A percentile compares a stretch with the other conserved stretches of the same genome.
These are phyloP conservation scores for Leptodactylus fallax DNA, from an alignment of 2,797 vertebrate genomes.

Conservation along the genomic window DNA sequence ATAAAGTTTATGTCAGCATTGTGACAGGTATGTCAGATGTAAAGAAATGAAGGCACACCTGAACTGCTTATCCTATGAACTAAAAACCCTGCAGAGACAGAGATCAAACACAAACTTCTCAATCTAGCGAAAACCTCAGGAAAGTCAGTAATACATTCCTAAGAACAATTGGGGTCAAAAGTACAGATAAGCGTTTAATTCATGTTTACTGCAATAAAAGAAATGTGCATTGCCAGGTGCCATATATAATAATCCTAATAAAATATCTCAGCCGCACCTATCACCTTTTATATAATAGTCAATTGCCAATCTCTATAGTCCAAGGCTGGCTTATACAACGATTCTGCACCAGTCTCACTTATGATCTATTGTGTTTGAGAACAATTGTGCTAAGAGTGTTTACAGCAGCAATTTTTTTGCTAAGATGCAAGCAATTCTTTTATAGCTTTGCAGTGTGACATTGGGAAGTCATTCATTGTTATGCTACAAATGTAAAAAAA, in stretches of 20 bases:
- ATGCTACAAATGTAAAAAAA: neutral
- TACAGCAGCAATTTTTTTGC: neutral
- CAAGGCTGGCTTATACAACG: neutral
- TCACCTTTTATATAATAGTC: neutral
- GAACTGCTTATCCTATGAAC: constrained; percentile 3
- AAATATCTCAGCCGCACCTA: constrained; percentile 15
- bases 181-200: constrained; percentile 30
- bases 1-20: constrained; percentile 30
- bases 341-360: neutral
- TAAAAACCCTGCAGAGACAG: constrained; percentile 10
- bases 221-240: constrained; percentile 22
- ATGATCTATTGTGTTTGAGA: neutral
- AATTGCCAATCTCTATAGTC: neutral
- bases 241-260: neutral
- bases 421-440: neutral
- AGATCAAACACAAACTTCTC: neutral
- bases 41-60: constrained; percentile 42
- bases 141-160: constrained; percentile 31
- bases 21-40: constrained; percentile 45
- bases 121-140: neutral
- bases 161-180: constrained; percentile 28
- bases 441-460: neutral
- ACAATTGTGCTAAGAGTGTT: neutral
- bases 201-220: constrained; percentile 8
- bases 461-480: neutral